phyloP scores from a whole-genome alignment of 2,888 invertebrate species.

The Trichogramma evanescens region DNA sequence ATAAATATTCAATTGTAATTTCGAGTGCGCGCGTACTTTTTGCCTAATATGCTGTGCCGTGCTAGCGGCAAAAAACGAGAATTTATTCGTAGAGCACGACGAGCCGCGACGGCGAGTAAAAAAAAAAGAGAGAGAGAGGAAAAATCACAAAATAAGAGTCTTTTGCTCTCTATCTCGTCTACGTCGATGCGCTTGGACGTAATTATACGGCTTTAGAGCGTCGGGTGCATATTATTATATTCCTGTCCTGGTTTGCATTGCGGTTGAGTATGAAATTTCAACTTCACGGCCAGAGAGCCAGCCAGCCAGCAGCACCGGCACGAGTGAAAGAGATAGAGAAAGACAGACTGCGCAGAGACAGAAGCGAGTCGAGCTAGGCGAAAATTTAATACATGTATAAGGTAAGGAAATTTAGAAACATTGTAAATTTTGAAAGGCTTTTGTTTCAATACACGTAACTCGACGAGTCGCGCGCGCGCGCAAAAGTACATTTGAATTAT shows the following conservation, averaged over 20 bases:
- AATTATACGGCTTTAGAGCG: slow-evolving; percentile 22
- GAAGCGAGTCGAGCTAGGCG: slow-evolving; percentile 5
- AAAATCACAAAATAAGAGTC: neutral
- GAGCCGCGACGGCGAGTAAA: neutral
- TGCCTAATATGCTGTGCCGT: too few species aligned
- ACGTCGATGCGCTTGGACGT: slow-evolving; percentile 24
- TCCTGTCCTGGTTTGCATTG: too few species aligned
- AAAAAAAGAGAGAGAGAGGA: slow-evolving; percentile 4
- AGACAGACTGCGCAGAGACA: neutral
- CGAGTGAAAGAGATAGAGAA: slow-evolving; percentile 1
- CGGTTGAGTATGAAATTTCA: too few species aligned
- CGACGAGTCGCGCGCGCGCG: too few species aligned
- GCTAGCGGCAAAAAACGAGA: neutral
- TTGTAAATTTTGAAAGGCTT: too few species aligned
- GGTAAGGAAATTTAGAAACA: neutral
- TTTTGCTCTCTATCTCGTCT: neutral
- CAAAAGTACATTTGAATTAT: too few species aligned
- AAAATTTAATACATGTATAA: slow-evolving; percentile 2
- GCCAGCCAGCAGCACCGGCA: neutral
- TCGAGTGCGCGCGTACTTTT: too few species aligned
- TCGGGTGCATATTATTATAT: neutral
- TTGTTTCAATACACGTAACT: too few species aligned
- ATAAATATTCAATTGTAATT: too few species aligned
- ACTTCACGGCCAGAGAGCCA: neutral
- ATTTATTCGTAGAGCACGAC: neutral